Evolutionary conservation across 1,140 invertebrate genomes (phyloP), one percentile per base, ranked within the genome.

Genomic region (Bathynomus jamesi): DNA sequence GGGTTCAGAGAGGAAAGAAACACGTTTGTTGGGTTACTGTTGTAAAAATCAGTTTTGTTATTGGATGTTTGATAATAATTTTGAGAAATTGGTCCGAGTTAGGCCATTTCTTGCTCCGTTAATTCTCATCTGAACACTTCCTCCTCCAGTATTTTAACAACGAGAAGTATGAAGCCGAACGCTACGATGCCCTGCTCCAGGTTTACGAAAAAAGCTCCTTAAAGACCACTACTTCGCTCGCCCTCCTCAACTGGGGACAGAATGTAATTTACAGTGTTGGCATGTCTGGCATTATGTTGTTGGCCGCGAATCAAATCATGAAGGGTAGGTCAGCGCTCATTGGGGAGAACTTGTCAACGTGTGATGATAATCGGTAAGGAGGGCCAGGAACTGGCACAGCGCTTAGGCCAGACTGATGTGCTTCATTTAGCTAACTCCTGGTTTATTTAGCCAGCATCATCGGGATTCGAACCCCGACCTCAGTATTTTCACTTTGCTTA

Each of bases 221-320:
- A 27, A 98, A 99, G 83, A 99, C 96, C 0, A 94, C 89, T 63
- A 92, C 92, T 0, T 98, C 94, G 82, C 85, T 99, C 74, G 96
- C 97, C 0, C 72, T 91, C 67, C 84, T 99, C 2, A 99, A 99
- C 86, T 99, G 98, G 84, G 96, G 96, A n/a, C 98, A 99, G 82
- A 96, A 97, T 84, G 91, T 91, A 0, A 99, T 99, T 77, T 99
- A 99, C 82, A 98, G 94, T 82, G 87, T 85, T 10, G 95, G 95
- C 11, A 84, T 99, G 3, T 92, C 93, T 78, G 84, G 89, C 24
- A 95, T 99, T 70, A 99, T 99, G 98, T 85, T 95, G 40, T 82
- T 99, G 80, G 92, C 96, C 13, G 92, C 94, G 28, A 86, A 90
- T 72, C 88, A 95, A 82, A 98, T 99, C 76, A 84, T 90, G 31